phyloP scores from a whole-genome alignment of 2,888 invertebrate genomes.

The Lasioglossum figueresi region DNA sequence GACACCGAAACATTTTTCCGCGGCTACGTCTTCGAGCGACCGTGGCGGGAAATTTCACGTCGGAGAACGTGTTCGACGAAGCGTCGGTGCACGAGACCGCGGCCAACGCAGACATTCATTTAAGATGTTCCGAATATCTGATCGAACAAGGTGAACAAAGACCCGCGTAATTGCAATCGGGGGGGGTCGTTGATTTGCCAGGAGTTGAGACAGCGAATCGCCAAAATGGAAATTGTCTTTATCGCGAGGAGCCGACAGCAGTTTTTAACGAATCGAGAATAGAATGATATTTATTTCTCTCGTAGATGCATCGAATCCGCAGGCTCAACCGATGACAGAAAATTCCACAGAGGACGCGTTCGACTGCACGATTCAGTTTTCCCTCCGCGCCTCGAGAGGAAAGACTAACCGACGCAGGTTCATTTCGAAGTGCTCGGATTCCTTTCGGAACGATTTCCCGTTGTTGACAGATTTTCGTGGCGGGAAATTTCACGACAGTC shows the following conservation, averaged over 20 bases:
- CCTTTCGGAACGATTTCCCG: no score
- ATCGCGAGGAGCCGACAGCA: neutral
- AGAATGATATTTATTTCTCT: neutral
- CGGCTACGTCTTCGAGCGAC: neutral
- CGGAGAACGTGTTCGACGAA: neutral
- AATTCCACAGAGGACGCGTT: neutral
- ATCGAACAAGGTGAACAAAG: no score
- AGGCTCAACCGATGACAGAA: neutral
- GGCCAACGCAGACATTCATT: neutral
- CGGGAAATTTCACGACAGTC: neutral
- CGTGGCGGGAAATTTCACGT: constrained; percentile 1
- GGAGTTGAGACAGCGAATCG: neutral
- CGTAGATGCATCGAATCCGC: neutral
- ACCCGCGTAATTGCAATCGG: neutral
- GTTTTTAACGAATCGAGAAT: neutral
- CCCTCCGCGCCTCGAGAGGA: neutral
- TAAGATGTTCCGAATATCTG: neutral
- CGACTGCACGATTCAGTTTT: neutral
- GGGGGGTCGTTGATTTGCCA: neutral
- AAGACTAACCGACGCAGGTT: neutral
- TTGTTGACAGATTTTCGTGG: neutral
- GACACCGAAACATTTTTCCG: neutral
- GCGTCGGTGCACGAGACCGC: neutral
- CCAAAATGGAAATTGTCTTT: neutral
- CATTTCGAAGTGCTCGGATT: neutral